phyloP scores from a whole-genome alignment of 2,797 vertebrate genomes.

The Amniataba percoides region DNA sequence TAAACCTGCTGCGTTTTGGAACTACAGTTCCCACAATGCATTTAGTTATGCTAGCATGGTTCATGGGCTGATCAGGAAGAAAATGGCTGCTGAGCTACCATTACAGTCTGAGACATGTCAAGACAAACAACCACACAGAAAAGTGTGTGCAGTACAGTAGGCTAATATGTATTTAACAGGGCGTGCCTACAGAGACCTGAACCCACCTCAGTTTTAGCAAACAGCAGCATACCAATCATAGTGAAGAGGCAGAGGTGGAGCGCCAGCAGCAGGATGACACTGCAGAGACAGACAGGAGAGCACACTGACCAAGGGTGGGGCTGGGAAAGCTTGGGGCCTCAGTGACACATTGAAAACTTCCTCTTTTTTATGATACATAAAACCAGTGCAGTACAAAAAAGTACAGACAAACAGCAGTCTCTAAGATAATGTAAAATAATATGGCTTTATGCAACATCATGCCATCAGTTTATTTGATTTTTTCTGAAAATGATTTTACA shows the following conservation, averaged over 20 bases:
- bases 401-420: too few relatives aligned
- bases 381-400: neutral
- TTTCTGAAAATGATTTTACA: neutral
- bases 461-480: neutral
- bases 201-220: constrained; percentile 89
- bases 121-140: neutral
- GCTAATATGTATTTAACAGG: neutral
- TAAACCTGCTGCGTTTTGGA: too few relatives aligned
- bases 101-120: neutral
- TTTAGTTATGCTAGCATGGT: too few relatives aligned
- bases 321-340: neutral
- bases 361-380: neutral
- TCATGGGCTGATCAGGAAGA: too few relatives aligned
- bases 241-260: constrained; percentile 94
- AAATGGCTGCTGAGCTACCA: neutral
- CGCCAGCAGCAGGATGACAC: constrained; percentile 91
- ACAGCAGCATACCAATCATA: constrained; percentile 95
- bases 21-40: too few relatives aligned
- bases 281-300: constrained; percentile 60
- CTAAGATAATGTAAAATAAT: neutral
- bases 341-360: neutral
- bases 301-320: neutral
- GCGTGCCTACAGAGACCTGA: neutral
- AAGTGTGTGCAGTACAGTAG: neutral
- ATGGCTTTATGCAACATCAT: neutral